phyloP scores from a whole-genome alignment of 2,888 invertebrate species.

The Andrena fulva region DNA sequence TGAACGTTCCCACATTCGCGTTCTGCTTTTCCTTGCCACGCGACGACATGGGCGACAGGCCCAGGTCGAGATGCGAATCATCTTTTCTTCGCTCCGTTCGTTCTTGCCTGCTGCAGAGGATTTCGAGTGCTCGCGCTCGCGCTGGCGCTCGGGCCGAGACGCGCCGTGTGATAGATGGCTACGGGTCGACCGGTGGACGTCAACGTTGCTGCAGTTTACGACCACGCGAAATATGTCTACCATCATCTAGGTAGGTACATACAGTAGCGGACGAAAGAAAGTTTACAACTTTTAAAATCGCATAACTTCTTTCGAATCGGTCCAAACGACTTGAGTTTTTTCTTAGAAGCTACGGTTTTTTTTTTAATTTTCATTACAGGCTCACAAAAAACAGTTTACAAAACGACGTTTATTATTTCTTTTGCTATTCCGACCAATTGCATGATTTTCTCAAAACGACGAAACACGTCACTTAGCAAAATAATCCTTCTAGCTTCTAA shows the following conservation, averaged over 20 bases:
- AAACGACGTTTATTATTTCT: no score
- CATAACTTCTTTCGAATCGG: no score
- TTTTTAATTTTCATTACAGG: no score
- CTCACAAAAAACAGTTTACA: no score
- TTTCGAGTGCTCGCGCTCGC: constrained; percentile 32
- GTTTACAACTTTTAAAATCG: no score
- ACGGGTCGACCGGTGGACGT: constrained; percentile 38
- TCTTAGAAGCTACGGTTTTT: not conserved
- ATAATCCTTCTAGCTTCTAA: no score
- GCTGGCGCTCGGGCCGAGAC: constrained; percentile 38
- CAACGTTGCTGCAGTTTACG: constrained; percentile 53
- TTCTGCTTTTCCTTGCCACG: not conserved
- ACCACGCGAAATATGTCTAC: constrained; percentile 56
- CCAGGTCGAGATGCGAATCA: constrained; percentile 29
- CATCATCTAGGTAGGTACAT: constrained; percentile 31
- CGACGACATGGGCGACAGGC: not conserved
- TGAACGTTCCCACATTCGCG: constrained; percentile 16
- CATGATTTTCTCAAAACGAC: no score
- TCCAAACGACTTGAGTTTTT: no score
- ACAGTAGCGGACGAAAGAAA: not conserved
- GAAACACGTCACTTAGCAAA: no score
- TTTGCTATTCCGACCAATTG: no score
- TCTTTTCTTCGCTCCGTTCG: constrained; percentile 31
- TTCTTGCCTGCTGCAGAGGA: constrained; percentile 34
- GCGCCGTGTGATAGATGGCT: constrained; percentile 60